These are phyloP conservation scores for Copidosoma floridanum DNA, from an alignment of 1,140 invertebrate species.

Conservation along the genomic window DNA sequence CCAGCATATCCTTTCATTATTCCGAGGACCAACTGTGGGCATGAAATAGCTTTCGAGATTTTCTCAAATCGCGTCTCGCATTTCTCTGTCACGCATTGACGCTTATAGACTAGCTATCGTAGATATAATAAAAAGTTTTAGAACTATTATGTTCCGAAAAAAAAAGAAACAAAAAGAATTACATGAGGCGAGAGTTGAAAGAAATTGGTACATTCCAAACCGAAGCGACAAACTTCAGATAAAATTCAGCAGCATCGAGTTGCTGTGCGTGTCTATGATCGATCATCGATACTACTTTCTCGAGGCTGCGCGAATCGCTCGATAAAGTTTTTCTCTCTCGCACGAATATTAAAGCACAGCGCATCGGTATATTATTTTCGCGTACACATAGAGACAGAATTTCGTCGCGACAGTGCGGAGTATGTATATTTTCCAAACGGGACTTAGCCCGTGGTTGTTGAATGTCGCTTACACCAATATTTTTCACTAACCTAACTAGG, in stretches of 20 bases:
- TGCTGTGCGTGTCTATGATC: not conserved
- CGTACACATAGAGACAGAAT: not conserved
- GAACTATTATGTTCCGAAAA: no score
- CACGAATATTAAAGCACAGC: constrained; percentile 4
- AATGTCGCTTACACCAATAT: no score
- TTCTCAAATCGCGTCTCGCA: constrained; percentile 15
- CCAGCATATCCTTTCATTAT: constrained; percentile 7
- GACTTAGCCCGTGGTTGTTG: no score
- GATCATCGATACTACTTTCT: constrained; percentile 1
- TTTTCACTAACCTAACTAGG: no score
- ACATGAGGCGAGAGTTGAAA: not conserved
- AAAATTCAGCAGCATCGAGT: not conserved
- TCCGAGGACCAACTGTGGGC: constrained; percentile 25
- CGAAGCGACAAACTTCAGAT: not conserved
- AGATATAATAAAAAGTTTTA: no score
- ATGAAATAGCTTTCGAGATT: constrained; percentile 24
- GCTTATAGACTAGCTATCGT: not conserved
- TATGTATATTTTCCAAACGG: no score
- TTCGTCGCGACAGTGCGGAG: not conserved
- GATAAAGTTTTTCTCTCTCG: not conserved
- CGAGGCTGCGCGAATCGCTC: not conserved
- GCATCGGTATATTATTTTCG: not conserved
- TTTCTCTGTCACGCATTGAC: constrained; percentile 7
- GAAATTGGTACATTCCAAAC: not conserved
- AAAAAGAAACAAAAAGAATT: not conserved